Evolutionary conservation across 2,797 vertebrate species (phyloP), one percentile per base, ranked within the genome.

Genomic region (Clarias platycephalus): DNA sequence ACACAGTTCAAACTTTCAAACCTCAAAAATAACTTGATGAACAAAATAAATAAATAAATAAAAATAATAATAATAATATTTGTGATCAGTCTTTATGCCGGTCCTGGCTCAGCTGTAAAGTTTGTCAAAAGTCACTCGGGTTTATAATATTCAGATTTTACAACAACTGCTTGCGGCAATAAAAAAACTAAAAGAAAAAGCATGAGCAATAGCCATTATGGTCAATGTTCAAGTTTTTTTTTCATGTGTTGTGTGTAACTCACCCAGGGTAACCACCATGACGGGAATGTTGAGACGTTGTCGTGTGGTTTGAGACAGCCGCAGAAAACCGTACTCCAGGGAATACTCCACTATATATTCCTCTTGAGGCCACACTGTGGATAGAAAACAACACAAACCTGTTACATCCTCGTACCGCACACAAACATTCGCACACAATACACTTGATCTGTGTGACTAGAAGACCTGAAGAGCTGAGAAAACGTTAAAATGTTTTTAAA

Each of bases 341-440:
- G 98, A 99, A 87, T 99, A 99, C 85, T 99, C 98, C 91, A 99
- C 97, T 0, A 98, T 97, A 91, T 99, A 99, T 84, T 99, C 98
- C 4, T 98, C 98, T 92, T 98, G 97, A 0, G 97, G 97, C 97
- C 98, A 98, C 76, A 95, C 97, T 99, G 92, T 0, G 62, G 83
- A 80, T 8, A 79, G 53, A 85, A 79, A 88, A 49, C 37, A 60
- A 86, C 79, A 82, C 80, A 78, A 34, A 80, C 34, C 72, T 8
- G n/a, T 67, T 70, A 82, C 49, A 86, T 37, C 78, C 37, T 85
- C n/a, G 58, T 26, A 22, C 16, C 57, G 53, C 31, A 22, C 37
- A 40, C 37, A 40, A 40, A 57, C 28, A 82, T 40, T 57, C 12
- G 53, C 49, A 77, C 31, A 76, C 74, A 76, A 34, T 22, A 24